A percentile compares a stretch with the other conserved stretches of the same genome.
Evolutionary conservation across 1,140 invertebrate species (phyloP).

Genomic region (Bacillus rossius): DNA sequence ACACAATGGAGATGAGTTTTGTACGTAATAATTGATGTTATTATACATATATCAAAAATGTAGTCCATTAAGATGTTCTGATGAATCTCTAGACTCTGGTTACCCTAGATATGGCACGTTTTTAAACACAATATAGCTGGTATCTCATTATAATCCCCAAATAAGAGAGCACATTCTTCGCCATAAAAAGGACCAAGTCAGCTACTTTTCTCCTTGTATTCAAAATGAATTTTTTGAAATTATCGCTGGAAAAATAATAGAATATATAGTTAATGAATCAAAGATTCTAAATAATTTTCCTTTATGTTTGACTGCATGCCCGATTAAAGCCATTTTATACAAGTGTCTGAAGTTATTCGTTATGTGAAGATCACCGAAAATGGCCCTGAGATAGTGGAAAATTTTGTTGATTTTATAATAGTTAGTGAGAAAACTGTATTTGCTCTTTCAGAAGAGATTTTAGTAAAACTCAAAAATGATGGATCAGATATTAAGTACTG

Average conservation of each 20-base stretch:
- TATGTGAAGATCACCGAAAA: constrained; percentile 9
- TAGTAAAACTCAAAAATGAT: constrained; percentile 16
- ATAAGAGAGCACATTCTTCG: constrained; percentile 15
- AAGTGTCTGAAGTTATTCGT: constrained; percentile 16
- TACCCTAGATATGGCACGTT: constrained; percentile 13
- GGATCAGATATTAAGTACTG: constrained; percentile 14
- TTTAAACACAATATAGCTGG: constrained; percentile 13
- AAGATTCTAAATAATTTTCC: constrained; percentile 25
- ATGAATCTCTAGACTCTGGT: constrained; percentile 10
- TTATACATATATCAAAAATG: constrained; percentile 12
- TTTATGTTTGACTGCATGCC: constrained; percentile 21
- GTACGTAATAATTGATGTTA: constrained; percentile 12
- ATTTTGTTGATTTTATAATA: constrained; percentile 20
- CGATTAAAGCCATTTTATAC: constrained; percentile 15
- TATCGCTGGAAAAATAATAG: constrained; percentile 4
- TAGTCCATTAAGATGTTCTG: constrained; percentile 11
- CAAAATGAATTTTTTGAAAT: constrained; percentile 18
- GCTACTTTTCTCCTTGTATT: constrained; percentile 12
- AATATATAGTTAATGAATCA: constrained; percentile 26
- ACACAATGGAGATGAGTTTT: constrained; percentile 9
- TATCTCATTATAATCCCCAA: constrained; percentile 15
- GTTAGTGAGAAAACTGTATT: constrained; percentile 16
- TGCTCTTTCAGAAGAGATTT: constrained; percentile 16
- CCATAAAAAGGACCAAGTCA: constrained; percentile 2
- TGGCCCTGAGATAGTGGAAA: constrained; percentile 11